Evolutionary conservation across 2,113 vertebrate species (phyloP), one percentile per base, ranked within the genome.

Genomic region (Rynchops niger): DNA sequence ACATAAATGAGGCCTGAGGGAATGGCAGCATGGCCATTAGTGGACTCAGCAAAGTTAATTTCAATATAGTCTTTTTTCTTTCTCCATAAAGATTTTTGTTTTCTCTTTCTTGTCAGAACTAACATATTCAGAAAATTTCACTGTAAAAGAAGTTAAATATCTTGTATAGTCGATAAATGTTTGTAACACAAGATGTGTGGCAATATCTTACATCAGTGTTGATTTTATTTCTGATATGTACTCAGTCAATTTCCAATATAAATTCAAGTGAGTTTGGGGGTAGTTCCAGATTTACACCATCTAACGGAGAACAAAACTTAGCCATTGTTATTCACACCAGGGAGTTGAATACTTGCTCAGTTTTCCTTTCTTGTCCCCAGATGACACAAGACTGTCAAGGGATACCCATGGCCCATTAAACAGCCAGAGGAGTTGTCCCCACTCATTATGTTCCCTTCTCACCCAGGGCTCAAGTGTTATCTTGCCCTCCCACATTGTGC

Each of bases 101-200:
- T 76, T 71, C 21, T 63, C 11, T 62, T 88, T 67, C 12, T 32
- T 50, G 10, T 38, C 61, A 71, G 38, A 92, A 36, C 4, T 15
- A 34, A 74, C 3, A 2, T 69, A 71, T 74, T n/a, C 66, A 45
- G 47, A 45, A 59, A 45, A 43, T 3, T n/a, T 91, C 42, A 12
- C 7, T 32, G 11, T 18, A 58, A 47, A 59, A 50, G 2, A 36
- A 73, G 11, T 26, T 53, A 47, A 72, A 20, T 42, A n/a, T 49
- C 55, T 81, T 16, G 5, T 32, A 18, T 2, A 18, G 12, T 25
- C 17, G 7, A 15, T 70, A 23, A 49, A 47, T 26, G 7, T 72
- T 67, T 52, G 8, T 71, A 43, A 14, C 6, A 27, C 11, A 21
- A 59, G 85, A 66, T 17, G 5, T 0, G 0, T 45, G 19, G 21